Base-by-base conservation (phyloP, 2,797 vertebrate species). In the Cichlasoma orientale region DNA sequence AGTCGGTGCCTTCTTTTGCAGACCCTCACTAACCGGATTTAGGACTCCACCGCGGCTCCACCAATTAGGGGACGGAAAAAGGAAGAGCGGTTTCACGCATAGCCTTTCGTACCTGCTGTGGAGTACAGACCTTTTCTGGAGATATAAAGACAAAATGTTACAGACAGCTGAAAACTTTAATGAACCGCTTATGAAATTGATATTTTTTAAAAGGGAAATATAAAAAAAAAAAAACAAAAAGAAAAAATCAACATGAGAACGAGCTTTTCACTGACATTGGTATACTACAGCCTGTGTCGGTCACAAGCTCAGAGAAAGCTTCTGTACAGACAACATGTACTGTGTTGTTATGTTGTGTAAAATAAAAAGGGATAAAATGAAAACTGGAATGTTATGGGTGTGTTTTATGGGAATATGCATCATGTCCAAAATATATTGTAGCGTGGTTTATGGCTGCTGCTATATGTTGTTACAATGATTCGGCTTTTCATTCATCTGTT, bases 331-430 rank as follows among this genome's bases (percentile, higher is more conserved):
- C 94, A 96, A 96, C 97, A 97, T 96, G 93, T 92, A 93, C 94
- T 94, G 95, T 97, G 96, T 97, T 97, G 95, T 96, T 97, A 95
- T 95, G 95, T 97, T 97, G 96, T 97, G 96, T 97, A 96, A 96
- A 97, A 97, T 96, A 94, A 94, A 94, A 92, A 86, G 78, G 95
- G 96, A 93, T 96, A 96, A 95, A 94, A 95, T 87, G 92, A 93
- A 94, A 90, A 89, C 87, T 79, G 82, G 92, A 92, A 86, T 81
- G 72, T 76, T 85, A 87, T 72, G 76, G 69, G 88, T 92, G 90
- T 93, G 56, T 76, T 84, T 83, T 36, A 38, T 84, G 53, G 41
- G 5, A 66, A 8, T 18, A 4, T 5, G n/a, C 55, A 71, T 14
- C 52, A 72, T 56, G 29, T 47, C 11, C 3, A 33, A 50, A 59